Conservation (phyloP, 2,113 vertebrate genomes). For the Salvator merianae region DNA sequence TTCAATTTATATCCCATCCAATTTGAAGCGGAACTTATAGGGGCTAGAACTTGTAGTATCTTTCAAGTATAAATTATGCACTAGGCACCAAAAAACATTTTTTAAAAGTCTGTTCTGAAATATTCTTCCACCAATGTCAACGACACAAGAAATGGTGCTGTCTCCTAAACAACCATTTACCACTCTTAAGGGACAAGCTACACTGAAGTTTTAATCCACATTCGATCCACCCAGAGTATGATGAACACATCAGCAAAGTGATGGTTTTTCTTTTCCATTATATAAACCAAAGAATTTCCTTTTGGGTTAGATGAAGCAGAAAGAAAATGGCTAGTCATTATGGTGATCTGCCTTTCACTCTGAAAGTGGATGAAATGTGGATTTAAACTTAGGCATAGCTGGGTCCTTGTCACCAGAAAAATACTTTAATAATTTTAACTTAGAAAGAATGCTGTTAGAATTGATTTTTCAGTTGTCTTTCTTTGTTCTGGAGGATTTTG, state of each 20-base stretch:
- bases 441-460: constrained; percentile 15
- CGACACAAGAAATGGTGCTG: neutral
- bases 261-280: too few relatives aligned
- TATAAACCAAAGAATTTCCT: too few relatives aligned
- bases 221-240: too few relatives aligned
- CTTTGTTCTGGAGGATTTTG: constrained; percentile 58
- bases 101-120: neutral
- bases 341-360: too few relatives aligned
- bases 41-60: too few relatives aligned
- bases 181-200: neutral
- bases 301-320: too few relatives aligned
- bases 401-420: neutral
- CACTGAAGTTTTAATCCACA: too few relatives aligned
- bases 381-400: too few relatives aligned
- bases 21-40: neutral
- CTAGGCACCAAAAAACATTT: neutral
- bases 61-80: neutral
- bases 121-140: neutral
- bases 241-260: too few relatives aligned
- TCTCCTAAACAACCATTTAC: neutral
- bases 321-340: too few relatives aligned
- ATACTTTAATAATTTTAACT: constrained; percentile 4
- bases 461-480: constrained; percentile 10
- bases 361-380: too few relatives aligned
- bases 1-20: neutral